Base-by-base conservation (phyloP, 2,888 invertebrate species). In the Crematogaster levior region DNA sequence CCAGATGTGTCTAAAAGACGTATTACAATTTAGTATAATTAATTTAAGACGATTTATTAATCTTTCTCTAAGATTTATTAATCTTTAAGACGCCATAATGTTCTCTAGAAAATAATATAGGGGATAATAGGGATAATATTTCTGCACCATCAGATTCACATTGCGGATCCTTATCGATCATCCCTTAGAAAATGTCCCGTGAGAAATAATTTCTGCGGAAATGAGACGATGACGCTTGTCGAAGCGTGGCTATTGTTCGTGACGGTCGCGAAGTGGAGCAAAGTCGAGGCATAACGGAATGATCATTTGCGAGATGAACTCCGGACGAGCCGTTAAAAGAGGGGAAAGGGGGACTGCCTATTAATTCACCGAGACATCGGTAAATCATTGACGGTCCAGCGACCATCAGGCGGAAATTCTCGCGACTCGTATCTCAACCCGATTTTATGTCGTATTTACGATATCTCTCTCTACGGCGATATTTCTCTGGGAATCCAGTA, bases 331-430 rank as follows among this genome's bases (percentile, higher is more conserved):
- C 73, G 83, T 80, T 83, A 83, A 80, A 83, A 70, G 51, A 12
- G 6, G 27, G 56, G 24, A 18, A 21, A 15, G 46, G 43, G 48
- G 21, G 10, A 21, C 53, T 58, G 68, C 68, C 80, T 83, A 84
- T 85, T 85, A 85, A 83, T 85, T 80, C 83, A 53, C 56, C 68
- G 74, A 68, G 80, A 63, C 63, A 81, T 72, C 83, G 73, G 80
- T 85, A 83, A 85, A 85, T 85, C 84, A 85, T 85, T 85, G 84
- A 83, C 80, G 80, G 70, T 85, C 77, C 80, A 85, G 70, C 80
- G 84, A 72, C 79, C 60, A 81, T 74, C 63, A 27, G 75, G 61
- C 83, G 80, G 83, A 83, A 85, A 85, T 83, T 63, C 74, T 85
- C 68, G 74, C 68, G 74, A 51, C 68, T 56, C 53, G 58, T 46